A percentile compares a stretch with the other conserved stretches of the same genome.
phyloP scores from a whole-genome alignment of 2,797 vertebrate genomes.

The Intellagama lesueurii region DNA sequence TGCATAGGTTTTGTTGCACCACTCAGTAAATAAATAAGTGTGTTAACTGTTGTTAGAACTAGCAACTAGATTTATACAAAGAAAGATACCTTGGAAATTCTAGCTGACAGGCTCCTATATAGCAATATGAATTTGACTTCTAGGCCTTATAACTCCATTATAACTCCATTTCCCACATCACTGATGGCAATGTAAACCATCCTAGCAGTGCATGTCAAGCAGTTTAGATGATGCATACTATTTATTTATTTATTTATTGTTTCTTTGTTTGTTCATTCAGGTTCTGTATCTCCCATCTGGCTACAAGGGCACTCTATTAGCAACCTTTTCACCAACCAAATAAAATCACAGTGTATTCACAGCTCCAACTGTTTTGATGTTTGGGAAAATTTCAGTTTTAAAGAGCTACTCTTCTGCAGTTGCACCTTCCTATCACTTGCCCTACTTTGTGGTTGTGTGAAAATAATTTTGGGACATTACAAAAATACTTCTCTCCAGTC shows the following conservation, averaged over 20 bases:
- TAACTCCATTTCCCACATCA: not conserved
- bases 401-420: not conserved
- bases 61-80: too few species aligned
- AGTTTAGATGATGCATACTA: not conserved
- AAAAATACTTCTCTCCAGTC: not conserved
- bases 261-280: too few species aligned
- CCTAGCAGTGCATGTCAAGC: not conserved
- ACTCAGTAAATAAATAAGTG: too few species aligned
- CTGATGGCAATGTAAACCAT: not conserved
- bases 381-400: not conserved
- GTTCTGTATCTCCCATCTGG: too few species aligned
- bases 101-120: not conserved
- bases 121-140: not conserved
- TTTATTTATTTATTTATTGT: not conserved
- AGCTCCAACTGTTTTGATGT: not conserved
- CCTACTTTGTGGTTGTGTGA: not conserved
- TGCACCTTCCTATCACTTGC: not conserved
- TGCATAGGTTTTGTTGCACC: too few species aligned
- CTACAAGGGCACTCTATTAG: too few species aligned
- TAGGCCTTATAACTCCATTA: not conserved
- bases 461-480: not conserved
- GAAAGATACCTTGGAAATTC: not conserved
- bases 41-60: too few species aligned
- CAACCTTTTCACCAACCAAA: not conserved
- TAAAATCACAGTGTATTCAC: not conserved